Evolutionary conservation across 2,113 vertebrate species (phyloP).

Genomic region (Capricornis sumatraensis): DNA sequence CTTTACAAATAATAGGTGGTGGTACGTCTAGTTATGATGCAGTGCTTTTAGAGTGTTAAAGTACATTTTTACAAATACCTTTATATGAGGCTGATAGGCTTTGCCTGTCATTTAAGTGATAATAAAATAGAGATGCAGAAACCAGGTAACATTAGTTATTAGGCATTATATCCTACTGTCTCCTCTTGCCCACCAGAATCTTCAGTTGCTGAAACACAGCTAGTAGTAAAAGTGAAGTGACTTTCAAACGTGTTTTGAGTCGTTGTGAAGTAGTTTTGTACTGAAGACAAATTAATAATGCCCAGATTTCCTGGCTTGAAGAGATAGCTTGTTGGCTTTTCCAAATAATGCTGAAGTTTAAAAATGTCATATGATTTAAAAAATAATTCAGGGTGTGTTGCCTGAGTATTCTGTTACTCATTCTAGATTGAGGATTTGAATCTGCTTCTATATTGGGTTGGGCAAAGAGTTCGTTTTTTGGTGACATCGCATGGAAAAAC

Average conservation of each 20-base stretch:
- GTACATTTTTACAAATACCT: constrained; percentile 10
- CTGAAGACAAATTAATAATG: not conserved
- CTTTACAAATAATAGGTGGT: not conserved
- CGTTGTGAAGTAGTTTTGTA: not conserved
- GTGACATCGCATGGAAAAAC: not conserved
- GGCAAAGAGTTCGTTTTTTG: not conserved
- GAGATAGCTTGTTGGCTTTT: not conserved
- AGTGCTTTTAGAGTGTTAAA: not conserved
- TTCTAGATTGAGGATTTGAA: not conserved
- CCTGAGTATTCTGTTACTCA: not conserved
- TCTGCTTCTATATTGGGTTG: not conserved
- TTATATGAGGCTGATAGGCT: not conserved
- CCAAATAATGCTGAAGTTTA: not conserved
- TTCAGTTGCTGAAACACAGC: not conserved
- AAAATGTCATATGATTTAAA: not conserved
- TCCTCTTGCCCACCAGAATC: not conserved
- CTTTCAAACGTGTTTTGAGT: not conserved
- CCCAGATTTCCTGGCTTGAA: constrained; percentile 22
- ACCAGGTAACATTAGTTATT: not conserved
- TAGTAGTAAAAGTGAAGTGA: not conserved
- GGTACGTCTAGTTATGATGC: not conserved
- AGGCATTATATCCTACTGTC: not conserved
- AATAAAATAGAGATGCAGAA: constrained; percentile 26
- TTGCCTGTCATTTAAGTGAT: not conserved
- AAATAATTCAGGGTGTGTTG: not conserved